phyloP scores from a whole-genome alignment of 2,113 vertebrate genomes.

The Vanacampus margaritifer region DNA sequence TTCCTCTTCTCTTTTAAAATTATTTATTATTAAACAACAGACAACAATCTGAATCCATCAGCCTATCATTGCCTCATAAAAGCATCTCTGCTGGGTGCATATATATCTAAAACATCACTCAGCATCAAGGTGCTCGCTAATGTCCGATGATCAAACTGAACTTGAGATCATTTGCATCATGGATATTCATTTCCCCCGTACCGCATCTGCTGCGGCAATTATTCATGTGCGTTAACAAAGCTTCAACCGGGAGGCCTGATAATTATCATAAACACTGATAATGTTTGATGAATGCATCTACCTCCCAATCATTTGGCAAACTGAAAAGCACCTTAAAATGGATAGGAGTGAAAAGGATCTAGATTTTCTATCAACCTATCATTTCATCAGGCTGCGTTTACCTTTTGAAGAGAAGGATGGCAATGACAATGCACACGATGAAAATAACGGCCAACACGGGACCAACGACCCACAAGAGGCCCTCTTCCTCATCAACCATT shows the following conservation, averaged over 20 bases:
- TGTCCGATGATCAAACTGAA: conserved; percentile 23
- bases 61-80: neutral
- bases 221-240: conserved; percentile 36
- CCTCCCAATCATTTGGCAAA: conserved; percentile 5
- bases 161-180: conserved; percentile 26
- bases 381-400: conserved; percentile 49
- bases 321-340: conserved; percentile 2
- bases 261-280: conserved; percentile 37
- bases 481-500: conserved; percentile 96
- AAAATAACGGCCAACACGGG: conserved; percentile 97
- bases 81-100: neutral
- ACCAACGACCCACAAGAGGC: conserved; percentile 96
- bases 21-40: neutral
- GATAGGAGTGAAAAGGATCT: conserved; percentile 2
- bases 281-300: conserved; percentile 25
- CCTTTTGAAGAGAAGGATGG: conserved; percentile 99
- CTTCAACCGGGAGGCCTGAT: conserved; percentile 25
- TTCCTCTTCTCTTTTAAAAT: neutral
- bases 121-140: conserved; percentile 23
- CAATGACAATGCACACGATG: conserved; percentile 99
- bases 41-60: conserved; percentile 30
- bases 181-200: conserved; percentile 27
- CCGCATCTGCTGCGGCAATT: conserved; percentile 37
- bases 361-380: neutral
- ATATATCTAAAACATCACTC: neutral